Conservation (phyloP, 2,888 invertebrate species). For the Dermolepida albohirtum region DNA sequence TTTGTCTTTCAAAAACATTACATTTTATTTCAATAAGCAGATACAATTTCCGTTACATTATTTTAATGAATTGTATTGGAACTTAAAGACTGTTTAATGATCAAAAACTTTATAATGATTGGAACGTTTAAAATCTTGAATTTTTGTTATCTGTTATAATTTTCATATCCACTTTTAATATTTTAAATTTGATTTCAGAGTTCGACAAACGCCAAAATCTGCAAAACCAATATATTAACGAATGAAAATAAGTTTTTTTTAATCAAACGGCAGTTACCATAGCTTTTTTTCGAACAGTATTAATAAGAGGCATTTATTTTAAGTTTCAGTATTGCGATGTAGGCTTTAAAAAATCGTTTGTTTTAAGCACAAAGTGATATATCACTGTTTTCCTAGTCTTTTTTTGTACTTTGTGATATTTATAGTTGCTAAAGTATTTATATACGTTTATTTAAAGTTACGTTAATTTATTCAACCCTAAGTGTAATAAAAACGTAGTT, state of each 20-base stretch:
- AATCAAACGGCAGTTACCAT: constrained; percentile 1
- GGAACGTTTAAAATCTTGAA: too few species aligned
- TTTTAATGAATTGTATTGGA: too few species aligned
- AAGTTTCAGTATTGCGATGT: constrained; percentile 11
- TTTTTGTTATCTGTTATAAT: constrained; percentile 7
- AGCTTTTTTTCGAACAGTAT: constrained; percentile 9
- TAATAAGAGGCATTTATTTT: constrained; percentile 9
- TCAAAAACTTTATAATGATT: too few species aligned
- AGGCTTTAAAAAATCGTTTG: constrained; percentile 1
- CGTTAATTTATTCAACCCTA: too few species aligned
- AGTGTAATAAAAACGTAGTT: too few species aligned
- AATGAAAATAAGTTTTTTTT: background rate
- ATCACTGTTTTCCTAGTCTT: constrained; percentile 28
- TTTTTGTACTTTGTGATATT: constrained; percentile 26
- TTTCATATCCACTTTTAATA: constrained; percentile 18
- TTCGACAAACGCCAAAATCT: constrained; percentile 56
- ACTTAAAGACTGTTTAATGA: too few species aligned
- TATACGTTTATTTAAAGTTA: constrained; percentile 8
- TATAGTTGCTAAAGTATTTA: background rate
- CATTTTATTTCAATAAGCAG: too few species aligned
- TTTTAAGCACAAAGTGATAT: constrained; percentile 23
- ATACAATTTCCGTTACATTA: too few species aligned
- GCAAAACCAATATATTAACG: constrained; percentile 56
- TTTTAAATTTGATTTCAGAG: constrained; percentile 51
- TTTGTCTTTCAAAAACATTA: too few species aligned